These are phyloP conservation scores for Cordilura impudica DNA, from an alignment of 2,888 invertebrate species.

Conservation along the genomic window DNA sequence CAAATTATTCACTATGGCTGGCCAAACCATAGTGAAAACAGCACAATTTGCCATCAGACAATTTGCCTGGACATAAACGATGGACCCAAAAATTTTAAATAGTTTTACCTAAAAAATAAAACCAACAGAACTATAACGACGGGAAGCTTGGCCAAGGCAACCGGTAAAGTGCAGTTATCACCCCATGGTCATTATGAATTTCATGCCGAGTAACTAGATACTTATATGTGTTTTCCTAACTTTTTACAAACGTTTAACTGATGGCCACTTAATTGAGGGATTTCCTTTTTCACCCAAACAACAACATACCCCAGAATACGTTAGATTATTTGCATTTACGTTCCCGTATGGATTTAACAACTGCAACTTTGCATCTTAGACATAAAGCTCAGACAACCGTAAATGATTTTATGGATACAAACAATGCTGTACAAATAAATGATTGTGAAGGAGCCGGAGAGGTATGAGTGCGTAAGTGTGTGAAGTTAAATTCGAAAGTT, in stretches of 20 bases:
- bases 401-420: constrained; percentile 84
- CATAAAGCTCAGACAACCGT: constrained; percentile 85
- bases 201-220: constrained; percentile 80
- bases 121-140: constrained; percentile 68
- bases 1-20: too few species aligned
- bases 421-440: constrained; percentile 87
- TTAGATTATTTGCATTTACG: constrained; percentile 88
- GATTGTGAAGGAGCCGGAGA: constrained; percentile 99
- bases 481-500: too few species aligned
- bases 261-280: constrained; percentile 79
- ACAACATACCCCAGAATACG: constrained; percentile 85
- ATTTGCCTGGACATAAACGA: too few species aligned
- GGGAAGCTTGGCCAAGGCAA: constrained; percentile 77
- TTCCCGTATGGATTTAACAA: constrained; percentile 85
- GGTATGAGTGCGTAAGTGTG: too few species aligned
- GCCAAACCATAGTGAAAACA: too few species aligned
- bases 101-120: constrained; percentile 76
- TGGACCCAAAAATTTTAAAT: constrained; percentile 84
- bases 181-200: constrained; percentile 85
- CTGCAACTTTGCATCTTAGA: constrained; percentile 87
- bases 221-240: constrained; percentile 3
- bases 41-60: too few species aligned
- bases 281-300: constrained; percentile 90
- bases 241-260: constrained; percentile 65
- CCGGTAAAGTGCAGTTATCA: constrained; percentile 86